Conservation (phyloP, 2,888 invertebrate species). For the Tipula vernalis region DNA sequence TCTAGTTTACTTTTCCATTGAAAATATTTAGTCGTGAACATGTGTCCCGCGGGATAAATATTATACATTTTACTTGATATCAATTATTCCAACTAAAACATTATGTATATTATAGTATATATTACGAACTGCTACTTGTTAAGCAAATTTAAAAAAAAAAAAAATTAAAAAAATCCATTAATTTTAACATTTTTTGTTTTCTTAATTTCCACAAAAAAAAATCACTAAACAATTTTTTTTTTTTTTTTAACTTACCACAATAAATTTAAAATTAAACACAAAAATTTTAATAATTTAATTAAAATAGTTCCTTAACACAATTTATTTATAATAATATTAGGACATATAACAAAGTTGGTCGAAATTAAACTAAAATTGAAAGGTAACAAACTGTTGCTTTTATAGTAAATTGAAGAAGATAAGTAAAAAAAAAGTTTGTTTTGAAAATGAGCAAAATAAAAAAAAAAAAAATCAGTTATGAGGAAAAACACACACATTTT, state of each 20-base stretch:
- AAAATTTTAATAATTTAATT: background rate
- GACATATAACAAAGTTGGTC: background rate
- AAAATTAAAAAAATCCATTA: background rate
- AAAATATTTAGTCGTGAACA: background rate
- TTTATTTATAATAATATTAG: background rate
- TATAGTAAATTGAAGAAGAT: background rate
- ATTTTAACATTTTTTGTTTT: background rate
- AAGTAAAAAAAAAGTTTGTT: background rate
- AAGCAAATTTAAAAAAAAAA: background rate
- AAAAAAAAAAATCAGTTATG: background rate
- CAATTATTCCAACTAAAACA: background rate
- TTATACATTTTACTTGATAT: background rate
- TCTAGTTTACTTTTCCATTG: background rate
- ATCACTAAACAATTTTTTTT: background rate
- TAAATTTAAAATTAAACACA: background rate
- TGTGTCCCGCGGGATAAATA: background rate
- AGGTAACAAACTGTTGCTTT: constrained; percentile 10
- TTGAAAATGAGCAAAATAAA: background rate
- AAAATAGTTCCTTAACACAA: background rate
- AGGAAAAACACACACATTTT: background rate
- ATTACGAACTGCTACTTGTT: background rate
- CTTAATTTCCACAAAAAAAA: background rate
- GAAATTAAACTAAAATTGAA: constrained; percentile 6
- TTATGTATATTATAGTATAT: background rate
- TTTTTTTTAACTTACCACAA: background rate